Evolutionary conservation across 2,113 vertebrate species (phyloP), one percentile per base, ranked within the genome.

Genomic region (Nannobrachium achirus): DNA sequence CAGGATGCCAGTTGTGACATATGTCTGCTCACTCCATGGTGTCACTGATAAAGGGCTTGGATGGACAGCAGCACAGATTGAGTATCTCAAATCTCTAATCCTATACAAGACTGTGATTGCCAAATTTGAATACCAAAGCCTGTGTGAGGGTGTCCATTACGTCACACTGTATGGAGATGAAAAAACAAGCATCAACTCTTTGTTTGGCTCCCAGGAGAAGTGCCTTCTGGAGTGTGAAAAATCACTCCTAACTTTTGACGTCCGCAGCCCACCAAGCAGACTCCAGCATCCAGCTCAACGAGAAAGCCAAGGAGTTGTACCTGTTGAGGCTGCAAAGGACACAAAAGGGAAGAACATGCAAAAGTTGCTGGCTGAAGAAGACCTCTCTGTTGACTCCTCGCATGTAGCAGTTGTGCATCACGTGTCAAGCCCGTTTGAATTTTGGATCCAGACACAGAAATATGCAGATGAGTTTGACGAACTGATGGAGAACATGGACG

Each of bases 1-100:
- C 18, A 92, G 92, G 38, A 92, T 97, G 95, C 97, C 97, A 0
- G 95, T 99, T 55, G 91, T 98, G 16, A 98, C 97, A 0, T 98
- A 96, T 0, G 76, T 88, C 0, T 98, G 96, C 11, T 94, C 95
- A 1, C 86, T 99, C 20, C 92, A 94, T 41, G 96, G 95, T 19
- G 51, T 97, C 65, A 89, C 89, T 0, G 94, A 96, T 56, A 86
- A 89, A 19, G 93, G 94, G 1, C 56, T 84, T 50, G 94, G 93
- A 51, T 98, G 96, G 96, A 93, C 94, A 7, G 71, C 72, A 0
- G 53, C 74, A 0, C 95, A 95, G 63, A 85, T 96, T 0, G 79
- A 89, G 5, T 83, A 89, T 42, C 90, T 99, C 44, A 94, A 90
- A 63, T 86, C 85, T 0, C 81, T 98, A 67, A 85, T 98, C 6